Evolutionary conservation across 35 echinoderm and acorn worm genomes (phyloP).

Genomic region (Ophiothrix spiculata): DNA sequence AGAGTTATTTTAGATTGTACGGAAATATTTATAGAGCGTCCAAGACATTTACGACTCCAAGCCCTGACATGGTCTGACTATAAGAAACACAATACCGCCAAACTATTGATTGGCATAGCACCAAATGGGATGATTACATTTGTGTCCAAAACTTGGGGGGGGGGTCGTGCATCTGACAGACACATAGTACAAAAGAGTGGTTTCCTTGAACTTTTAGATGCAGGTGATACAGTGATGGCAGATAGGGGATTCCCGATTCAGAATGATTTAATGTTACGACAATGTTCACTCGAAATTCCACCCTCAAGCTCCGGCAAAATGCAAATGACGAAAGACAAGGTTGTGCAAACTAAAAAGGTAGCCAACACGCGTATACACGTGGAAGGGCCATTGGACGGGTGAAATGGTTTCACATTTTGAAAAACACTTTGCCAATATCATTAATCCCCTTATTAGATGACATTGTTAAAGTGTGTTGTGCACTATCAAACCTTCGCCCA

Average conservation of each 20-base stretch:
- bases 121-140: slow-evolving; percentile 60
- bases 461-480: slow-evolving; percentile 55
- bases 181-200: slow-evolving; percentile 50
- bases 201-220: slow-evolving; percentile 45
- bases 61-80: slow-evolving; percentile 71
- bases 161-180: slow-evolving; percentile 53
- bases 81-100: slow-evolving; percentile 54
- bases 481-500: slow-evolving; percentile 46
- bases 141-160: slow-evolving; percentile 67
- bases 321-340: slow-evolving; percentile 47
- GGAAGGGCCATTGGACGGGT: slow-evolving; percentile 60
- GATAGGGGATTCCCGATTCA: slow-evolving; percentile 51
- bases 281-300: slow-evolving; percentile 40
- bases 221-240: slow-evolving; percentile 46
- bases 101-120: slow-evolving; percentile 42
- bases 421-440: slow-evolving; percentile 46
- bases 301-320: slow-evolving; percentile 41
- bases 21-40: slow-evolving; percentile 54
- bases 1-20: slow-evolving; percentile 57
- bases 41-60: slow-evolving; percentile 30
- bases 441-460: slow-evolving; percentile 50
- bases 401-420: slow-evolving; percentile 60
- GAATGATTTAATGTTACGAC: slow-evolving; percentile 34
- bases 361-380: slow-evolving; percentile 56
- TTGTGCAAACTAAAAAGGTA: slow-evolving; percentile 59